Evolutionary conservation across 2,113 vertebrate species (phyloP).

Genomic region (Albula glossodonta): DNA sequence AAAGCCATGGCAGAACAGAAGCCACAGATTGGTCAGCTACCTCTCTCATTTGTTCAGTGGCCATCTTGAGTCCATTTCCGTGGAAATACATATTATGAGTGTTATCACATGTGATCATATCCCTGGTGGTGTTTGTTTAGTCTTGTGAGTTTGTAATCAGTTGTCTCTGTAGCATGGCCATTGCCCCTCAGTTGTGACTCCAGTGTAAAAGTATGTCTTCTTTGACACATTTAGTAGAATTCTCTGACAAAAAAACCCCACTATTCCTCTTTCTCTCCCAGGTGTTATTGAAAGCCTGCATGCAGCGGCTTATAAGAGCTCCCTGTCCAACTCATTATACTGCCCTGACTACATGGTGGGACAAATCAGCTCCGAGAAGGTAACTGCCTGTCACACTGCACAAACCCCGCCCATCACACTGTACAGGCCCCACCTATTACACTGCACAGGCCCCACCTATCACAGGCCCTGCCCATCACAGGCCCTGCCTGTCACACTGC

Average conservation of each 20-base stretch:
- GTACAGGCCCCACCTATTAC: too few relatives aligned
- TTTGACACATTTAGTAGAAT: not conserved
- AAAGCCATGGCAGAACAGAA: constrained; percentile 79
- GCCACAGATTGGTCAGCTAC: constrained; percentile 78
- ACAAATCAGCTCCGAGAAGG: constrained; percentile 84
- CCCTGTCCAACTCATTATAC: constrained; percentile 88
- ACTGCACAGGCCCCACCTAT: too few relatives aligned
- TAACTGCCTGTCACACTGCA: constrained; percentile 48
- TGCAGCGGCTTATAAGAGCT: constrained; percentile 82
- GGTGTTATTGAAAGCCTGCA: constrained; percentile 54
- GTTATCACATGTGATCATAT: not conserved
- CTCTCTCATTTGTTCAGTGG: not conserved
- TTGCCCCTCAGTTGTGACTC: not conserved
- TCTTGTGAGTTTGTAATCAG: not conserved
- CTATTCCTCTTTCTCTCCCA: not conserved
- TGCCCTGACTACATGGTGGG: constrained; percentile 88
- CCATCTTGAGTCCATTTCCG: not conserved
- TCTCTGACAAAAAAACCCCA: not conserved
- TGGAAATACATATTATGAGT: not conserved
- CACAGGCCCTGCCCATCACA: too few relatives aligned
- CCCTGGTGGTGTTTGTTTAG: not conserved
- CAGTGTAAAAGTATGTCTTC: not conserved
- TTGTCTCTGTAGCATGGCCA: not conserved
- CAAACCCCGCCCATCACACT: too few relatives aligned
- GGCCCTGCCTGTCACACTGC: too few relatives aligned